phyloP scores from a whole-genome alignment of 2,888 invertebrate genomes.

The Arge pagana region DNA sequence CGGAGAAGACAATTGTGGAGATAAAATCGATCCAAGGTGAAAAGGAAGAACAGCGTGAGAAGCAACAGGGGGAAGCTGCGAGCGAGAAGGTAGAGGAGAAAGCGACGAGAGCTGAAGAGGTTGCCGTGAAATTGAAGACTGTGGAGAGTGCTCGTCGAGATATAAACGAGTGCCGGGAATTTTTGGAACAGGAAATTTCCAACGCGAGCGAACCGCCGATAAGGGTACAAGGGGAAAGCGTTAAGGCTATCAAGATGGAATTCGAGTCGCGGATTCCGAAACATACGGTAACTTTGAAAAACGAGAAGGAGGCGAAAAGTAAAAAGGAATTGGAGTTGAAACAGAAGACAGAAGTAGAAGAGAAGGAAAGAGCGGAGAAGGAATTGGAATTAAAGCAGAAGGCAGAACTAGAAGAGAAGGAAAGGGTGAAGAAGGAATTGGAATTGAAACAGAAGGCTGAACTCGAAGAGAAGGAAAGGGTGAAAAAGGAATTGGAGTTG shows the following conservation, averaged over 20 bases:
- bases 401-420: conserved; percentile 12
- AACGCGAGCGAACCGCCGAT: background rate
- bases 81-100: conserved; percentile 5
- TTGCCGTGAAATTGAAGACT: conserved; percentile 4
- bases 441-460: too few species aligned
- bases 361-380: conserved; percentile 5
- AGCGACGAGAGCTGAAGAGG: background rate
- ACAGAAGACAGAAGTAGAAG: conserved; percentile 31
- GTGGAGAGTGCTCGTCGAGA: background rate
- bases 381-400: background rate
- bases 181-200: conserved; percentile 1
- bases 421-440: conserved; percentile 13
- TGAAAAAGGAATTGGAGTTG: too few species aligned
- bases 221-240: background rate
- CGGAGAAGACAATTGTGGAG: background rate
- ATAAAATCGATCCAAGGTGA: background rate
- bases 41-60: background rate
- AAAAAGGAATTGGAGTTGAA: conserved; percentile 23
- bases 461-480: too few species aligned
- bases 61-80: background rate
- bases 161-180: background rate
- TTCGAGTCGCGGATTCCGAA: conserved; percentile 47
- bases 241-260: conserved; percentile 34
- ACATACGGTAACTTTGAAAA: conserved; percentile 39
- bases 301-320: conserved; percentile 41